Evolutionary conservation across 2,888 invertebrate species (phyloP).

Genomic region (Agrilus mali): DNA sequence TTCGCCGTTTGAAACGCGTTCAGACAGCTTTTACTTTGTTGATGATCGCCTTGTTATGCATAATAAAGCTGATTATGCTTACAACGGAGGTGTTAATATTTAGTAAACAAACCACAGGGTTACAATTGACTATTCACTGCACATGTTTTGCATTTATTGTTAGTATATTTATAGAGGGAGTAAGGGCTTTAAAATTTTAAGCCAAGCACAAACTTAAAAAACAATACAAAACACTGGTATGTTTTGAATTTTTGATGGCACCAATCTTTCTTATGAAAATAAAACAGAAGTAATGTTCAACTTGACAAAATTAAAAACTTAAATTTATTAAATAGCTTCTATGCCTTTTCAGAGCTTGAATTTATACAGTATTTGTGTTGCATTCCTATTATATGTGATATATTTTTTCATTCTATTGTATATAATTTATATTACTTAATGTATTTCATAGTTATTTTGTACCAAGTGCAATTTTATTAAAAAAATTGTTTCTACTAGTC

Average conservation of each 20-base stretch:
- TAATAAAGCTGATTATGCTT: conserved; percentile 98
- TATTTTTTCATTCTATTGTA: too few species aligned
- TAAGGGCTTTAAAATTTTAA: not conserved
- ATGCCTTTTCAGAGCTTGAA: too few species aligned
- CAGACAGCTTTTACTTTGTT: conserved; percentile 98
- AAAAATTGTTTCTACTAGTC: too few species aligned
- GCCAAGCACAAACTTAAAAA: not conserved
- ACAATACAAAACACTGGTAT: too few species aligned
- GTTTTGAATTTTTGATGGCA: too few species aligned
- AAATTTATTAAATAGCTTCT: too few species aligned
- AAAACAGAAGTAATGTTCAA: too few species aligned
- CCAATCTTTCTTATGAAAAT: too few species aligned
- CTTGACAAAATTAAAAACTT: too few species aligned
- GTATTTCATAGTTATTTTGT: too few species aligned
- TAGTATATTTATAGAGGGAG: not conserved
- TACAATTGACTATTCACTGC: conserved; percentile 2
- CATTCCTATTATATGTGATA: not conserved
- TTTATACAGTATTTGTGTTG: not conserved
- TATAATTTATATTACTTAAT: too few species aligned
- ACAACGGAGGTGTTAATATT: conserved; percentile 58
- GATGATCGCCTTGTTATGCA: conserved; percentile 96
- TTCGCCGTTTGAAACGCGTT: conserved; percentile 91
- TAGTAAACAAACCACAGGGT: conserved; percentile 3
- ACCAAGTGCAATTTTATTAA: too few species aligned
- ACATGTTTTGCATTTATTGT: not conserved